phyloP scores from a whole-genome alignment of 2,797 vertebrate genomes.

The Eupleurogrammus muticus region DNA sequence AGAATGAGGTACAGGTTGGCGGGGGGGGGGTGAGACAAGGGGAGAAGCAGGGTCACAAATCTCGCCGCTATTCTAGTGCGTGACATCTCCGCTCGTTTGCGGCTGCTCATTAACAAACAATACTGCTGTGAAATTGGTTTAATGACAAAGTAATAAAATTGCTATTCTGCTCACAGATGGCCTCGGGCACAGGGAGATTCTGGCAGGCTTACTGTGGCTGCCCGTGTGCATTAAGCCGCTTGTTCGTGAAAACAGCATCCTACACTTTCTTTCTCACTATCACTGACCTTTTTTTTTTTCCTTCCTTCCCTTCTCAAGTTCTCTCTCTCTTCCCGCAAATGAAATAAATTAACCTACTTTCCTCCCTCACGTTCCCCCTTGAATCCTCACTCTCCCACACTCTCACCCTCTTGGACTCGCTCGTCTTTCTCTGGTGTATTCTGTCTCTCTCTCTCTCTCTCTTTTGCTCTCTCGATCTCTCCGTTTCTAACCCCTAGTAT shows the following conservation, averaged over 20 bases:
- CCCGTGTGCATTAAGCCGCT: constrained; percentile 98
- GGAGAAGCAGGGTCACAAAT: constrained; percentile 93
- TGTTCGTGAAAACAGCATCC: constrained; percentile 98
- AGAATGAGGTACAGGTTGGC: constrained; percentile 73
- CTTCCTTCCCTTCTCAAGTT: constrained; percentile 82
- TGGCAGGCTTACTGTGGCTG: constrained; percentile 97
- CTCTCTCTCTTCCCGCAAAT: constrained; percentile 80
- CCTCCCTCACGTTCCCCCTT: constrained; percentile 71
- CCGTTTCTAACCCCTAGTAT: constrained; percentile 71
- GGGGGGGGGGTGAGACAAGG: constrained; percentile 62
- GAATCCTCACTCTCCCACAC: constrained; percentile 69
- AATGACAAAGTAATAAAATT: constrained; percentile 99
- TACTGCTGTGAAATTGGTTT: constrained; percentile 99
- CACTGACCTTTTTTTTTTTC: constrained; percentile 69
- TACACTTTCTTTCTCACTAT: constrained; percentile 86
- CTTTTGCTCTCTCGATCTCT: constrained; percentile 51
- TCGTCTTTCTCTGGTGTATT: constrained; percentile 57
- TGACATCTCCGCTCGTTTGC: constrained; percentile 99
- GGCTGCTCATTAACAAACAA: constrained; percentile 99
- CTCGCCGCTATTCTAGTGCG: constrained; percentile 97
- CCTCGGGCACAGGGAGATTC: constrained; percentile 95
- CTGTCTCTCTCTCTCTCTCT: constrained; percentile 30
- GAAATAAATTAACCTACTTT: constrained; percentile 88
- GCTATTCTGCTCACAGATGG: constrained; percentile 99
- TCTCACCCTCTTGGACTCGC: constrained; percentile 56